phyloP scores from a whole-genome alignment of 2,888 invertebrate species.

The Teleogryllus oceanicus region DNA sequence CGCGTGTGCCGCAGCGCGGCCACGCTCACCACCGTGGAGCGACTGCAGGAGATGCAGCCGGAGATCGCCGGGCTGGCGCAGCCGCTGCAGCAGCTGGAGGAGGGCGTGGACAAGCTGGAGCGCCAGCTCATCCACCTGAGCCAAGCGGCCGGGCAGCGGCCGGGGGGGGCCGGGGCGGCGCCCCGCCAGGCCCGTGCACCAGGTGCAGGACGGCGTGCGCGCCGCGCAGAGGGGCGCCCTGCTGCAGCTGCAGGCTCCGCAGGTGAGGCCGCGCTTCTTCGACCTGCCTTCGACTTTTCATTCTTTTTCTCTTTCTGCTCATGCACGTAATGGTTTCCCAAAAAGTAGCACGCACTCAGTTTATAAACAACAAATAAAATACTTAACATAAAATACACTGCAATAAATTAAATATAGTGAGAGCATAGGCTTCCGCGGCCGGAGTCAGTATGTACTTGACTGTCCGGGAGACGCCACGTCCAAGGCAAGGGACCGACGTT shows the following conservation, averaged over 20 bases:
- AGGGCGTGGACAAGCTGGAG: slow-evolving; percentile 25
- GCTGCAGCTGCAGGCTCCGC: background rate
- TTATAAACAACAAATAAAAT: too few relatives aligned
- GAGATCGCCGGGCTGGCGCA: slow-evolving; percentile 22
- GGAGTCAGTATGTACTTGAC: too few relatives aligned
- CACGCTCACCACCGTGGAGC: background rate
- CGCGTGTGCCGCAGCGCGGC: background rate
- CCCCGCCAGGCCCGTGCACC: background rate
- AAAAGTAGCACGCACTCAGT: too few relatives aligned
- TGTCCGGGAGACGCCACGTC: too few relatives aligned
- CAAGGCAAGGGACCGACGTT: too few relatives aligned
- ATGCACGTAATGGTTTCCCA: too few relatives aligned
- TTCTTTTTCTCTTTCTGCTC: too few relatives aligned
- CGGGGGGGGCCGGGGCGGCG: background rate
- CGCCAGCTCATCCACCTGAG: background rate
- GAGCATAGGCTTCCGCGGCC: too few relatives aligned
- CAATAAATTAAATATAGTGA: too few relatives aligned
- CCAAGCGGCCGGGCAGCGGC: background rate
- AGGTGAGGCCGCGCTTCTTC: background rate
- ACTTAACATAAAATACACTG: too few relatives aligned
- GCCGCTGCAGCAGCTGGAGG: slow-evolving; percentile 32
- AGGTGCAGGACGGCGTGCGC: background rate
- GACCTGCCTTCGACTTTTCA: too few relatives aligned
- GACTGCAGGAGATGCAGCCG: background rate
- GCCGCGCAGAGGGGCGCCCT: background rate